These are phyloP conservation scores for Metacarcinus magister DNA, from an alignment of 2,888 invertebrate genomes.

Conservation along the genomic window DNA sequence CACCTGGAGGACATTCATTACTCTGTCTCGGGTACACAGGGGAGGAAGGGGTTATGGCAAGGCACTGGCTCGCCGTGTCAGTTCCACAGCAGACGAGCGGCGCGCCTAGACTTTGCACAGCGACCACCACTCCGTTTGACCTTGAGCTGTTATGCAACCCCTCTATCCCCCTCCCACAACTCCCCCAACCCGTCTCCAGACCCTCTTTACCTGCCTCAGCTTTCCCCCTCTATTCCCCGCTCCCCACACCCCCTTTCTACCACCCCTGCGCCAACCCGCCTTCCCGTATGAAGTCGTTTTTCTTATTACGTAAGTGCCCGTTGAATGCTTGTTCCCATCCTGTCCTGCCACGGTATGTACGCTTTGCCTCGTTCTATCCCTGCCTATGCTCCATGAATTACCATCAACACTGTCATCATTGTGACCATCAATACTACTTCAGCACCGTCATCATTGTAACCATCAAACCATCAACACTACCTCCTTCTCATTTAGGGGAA, in stretches of 20 bases:
- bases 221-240: not conserved
- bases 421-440: too few species aligned
- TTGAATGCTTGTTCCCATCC: not conserved
- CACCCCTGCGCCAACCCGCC: not conserved
- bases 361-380: not conserved
- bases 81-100: not conserved
- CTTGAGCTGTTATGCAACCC: slow-evolving; percentile 14
- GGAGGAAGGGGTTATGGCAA: not conserved
- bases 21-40: not conserved
- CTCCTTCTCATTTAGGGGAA: not conserved
- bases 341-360: not conserved
- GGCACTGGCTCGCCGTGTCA: not conserved
- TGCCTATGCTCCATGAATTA: not conserved
- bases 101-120: not conserved
- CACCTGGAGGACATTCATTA: not conserved
- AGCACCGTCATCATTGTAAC: too few species aligned
- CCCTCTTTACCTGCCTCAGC: not conserved
- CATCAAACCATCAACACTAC: too few species aligned
- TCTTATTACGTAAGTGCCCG: slow-evolving; percentile 5
- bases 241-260: not conserved
- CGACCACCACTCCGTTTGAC: not conserved
- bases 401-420: not conserved
- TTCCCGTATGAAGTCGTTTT: not conserved
- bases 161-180: not conserved
- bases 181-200: not conserved